Base-by-base conservation (phyloP, 2,888 invertebrate genomes). In the Palloptera scutellata region DNA sequence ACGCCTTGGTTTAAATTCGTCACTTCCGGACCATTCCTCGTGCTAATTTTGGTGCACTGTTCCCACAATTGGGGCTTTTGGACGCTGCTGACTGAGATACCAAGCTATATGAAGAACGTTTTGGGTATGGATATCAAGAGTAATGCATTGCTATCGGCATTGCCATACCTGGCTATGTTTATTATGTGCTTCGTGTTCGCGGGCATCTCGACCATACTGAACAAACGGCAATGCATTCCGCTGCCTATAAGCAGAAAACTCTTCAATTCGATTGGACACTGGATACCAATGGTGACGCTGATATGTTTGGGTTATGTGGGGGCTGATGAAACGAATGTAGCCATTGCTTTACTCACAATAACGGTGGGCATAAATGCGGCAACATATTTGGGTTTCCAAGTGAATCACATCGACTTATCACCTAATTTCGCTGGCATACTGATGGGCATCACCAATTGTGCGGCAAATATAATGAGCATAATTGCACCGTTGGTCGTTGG, bases 381-480 rank as follows among this genome's bases (percentile, higher is more conserved):
- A 1, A 89, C 91, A 62, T 93, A 91, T 74, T 89, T 91, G 55
- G 94, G 94, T 1, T 92, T 90, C 79, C 89, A 92, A 90, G 87
- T 88, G 90, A 94, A 94, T 73, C 94, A 94, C 78, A 92, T 95
- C 71, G 95, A 95, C 85, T 86, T 95, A 62, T 91, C 94, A 8
- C 94, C 94, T 0, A 93, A 92, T 81, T 93, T 91, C 81, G 92
- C 94, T 1, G 94, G 94, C 41, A 90, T 91, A 0, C 84, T 95
- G 73, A 94, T 95, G 93, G 94, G 84, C 6, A 90, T 95, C 75
- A 93, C 93, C 1, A 95, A 95, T 80, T 91, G 91, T 11, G 86
- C 88, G n/a, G 91, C 92, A 0, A 93, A 92, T 76, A 86, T 93
- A 12, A 91, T 92, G 83, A 92, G 93, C 63, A 91, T 95, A 70